phyloP scores from a whole-genome alignment of 2,888 invertebrate species.

The Drepana falcataria region DNA sequence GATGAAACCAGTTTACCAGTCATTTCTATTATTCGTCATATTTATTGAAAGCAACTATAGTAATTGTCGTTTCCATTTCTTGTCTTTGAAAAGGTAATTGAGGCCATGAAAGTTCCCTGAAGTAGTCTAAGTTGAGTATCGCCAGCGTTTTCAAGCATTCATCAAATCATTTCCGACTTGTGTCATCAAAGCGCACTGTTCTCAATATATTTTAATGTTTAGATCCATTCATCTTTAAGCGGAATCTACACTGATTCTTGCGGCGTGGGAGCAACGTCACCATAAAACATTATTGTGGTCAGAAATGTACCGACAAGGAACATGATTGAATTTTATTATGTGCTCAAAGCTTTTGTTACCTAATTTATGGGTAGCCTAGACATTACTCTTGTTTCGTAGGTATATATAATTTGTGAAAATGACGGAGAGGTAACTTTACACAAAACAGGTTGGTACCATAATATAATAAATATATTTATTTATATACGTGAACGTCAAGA shows the following conservation, averaged over 20 bases:
- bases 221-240: conserved; percentile 35
- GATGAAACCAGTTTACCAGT: too few relatives aligned
- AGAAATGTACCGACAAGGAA: conserved; percentile 52
- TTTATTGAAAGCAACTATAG: too few relatives aligned
- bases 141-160: conserved; percentile 7
- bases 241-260: conserved; percentile 40
- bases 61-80: too few relatives aligned
- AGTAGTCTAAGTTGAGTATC: too few relatives aligned
- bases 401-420: background rate
- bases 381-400: background rate
- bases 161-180: conserved; percentile 17
- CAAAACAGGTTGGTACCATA: too few relatives aligned
- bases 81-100: too few relatives aligned
- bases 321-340: conserved; percentile 73
- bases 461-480: too few relatives aligned
- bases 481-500: too few relatives aligned
- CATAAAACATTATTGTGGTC: conserved; percentile 63
- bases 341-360: conserved; percentile 42
- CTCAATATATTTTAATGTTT: conserved; percentile 21
- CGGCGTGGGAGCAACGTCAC: conserved; percentile 67
- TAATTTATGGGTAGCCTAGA: conserved; percentile 25
- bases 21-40: too few relatives aligned
- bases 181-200: conserved; percentile 7
- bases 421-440: too few relatives aligned
- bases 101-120: too few relatives aligned